Evolutionary conservation across 2,797 vertebrate species (phyloP), one percentile per base, ranked within the genome.

Genomic region (Falco rusticolus): DNA sequence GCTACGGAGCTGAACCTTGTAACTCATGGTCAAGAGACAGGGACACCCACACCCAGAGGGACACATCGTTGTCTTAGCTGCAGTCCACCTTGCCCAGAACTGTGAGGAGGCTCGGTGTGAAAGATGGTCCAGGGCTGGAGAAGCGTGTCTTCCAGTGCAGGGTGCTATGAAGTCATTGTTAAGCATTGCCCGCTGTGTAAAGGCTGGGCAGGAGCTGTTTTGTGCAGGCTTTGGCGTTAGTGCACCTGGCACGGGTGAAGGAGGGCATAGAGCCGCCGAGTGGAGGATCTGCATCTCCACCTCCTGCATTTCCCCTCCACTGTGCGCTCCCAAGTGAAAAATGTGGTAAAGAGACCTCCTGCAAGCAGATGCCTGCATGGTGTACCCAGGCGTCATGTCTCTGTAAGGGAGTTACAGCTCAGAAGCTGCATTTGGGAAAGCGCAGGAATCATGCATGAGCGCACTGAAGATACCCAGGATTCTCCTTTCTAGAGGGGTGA

Each of bases 11-110:
- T 69, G 34, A 81, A 41, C 56, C 48, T 48, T 70, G 37, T 87
- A 34, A 57, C 1, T 1, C 48, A 13, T 8, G 28, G n/a, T 47
- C 0, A 2, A 72, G 51, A 66, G 48, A 33, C 3, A 2, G 25
- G 51, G 28, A 31, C 22, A 18, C 13, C 50, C 13, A 6, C 11
- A 10, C 20, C 29, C 50, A 15, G 47, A 47, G 41, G 47, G 39
- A 34, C 16, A 3, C 25, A 10, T 43, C 41, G 74, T 63, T 53
- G 29, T 11, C 25, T 65, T 43, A 31, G 28, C 19, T 79, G 47
- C 56, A 87, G 33, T 48, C 24, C 6, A 7, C 18, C 56, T 63
- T 22, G 16, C 18, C 56, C 65, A 41, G 21, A 0, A 19, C 43
- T 39, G 16, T 22, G 26, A 77, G 39, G 39, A 76, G 37, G 16